These are phyloP conservation scores for Helicoverpa armigera DNA, from an alignment of 1,140 invertebrate species.

Conservation along the genomic window DNA sequence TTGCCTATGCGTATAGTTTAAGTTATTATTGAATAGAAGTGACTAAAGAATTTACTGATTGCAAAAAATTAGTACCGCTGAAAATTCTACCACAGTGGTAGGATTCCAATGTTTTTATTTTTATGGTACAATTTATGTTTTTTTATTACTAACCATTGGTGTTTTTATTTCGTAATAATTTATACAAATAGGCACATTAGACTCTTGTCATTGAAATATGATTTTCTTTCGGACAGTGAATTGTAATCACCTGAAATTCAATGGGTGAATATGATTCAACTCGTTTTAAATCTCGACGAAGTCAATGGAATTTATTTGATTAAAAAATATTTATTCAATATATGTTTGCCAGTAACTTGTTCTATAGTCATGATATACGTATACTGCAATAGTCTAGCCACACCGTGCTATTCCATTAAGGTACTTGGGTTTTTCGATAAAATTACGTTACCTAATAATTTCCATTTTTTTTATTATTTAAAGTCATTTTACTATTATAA, in stretches of 20 bases:
- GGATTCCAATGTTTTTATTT: no score
- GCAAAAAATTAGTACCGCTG: no score
- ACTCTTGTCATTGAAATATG: background rate
- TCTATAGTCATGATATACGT: conserved; percentile 3
- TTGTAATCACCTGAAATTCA: background rate
- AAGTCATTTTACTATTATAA: background rate
- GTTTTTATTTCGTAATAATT: no score
- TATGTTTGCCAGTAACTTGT: conserved; percentile 26
- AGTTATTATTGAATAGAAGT: no score
- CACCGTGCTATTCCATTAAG: conserved; percentile 44
- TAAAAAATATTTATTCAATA: conserved; percentile 11
- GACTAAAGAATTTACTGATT: no score
- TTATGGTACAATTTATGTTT: no score
- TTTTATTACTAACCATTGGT: no score
- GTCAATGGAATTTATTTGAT: background rate
- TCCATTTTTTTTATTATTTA: conserved; percentile 9
- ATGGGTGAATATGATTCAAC: conserved; percentile 6
- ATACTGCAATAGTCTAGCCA: conserved; percentile 33
- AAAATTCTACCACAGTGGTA: no score
- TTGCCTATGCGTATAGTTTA: no score
- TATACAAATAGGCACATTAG: background rate
- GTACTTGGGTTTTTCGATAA: conserved; percentile 30
- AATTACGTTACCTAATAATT: background rate
- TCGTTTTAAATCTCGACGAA: background rate
- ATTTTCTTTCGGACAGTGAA: no score